Percentiles rank a stretch among this genome's conserved stretches.
Conservation (phyloP, 2,113 vertebrate species). For the Melierax canorus region DNA sequence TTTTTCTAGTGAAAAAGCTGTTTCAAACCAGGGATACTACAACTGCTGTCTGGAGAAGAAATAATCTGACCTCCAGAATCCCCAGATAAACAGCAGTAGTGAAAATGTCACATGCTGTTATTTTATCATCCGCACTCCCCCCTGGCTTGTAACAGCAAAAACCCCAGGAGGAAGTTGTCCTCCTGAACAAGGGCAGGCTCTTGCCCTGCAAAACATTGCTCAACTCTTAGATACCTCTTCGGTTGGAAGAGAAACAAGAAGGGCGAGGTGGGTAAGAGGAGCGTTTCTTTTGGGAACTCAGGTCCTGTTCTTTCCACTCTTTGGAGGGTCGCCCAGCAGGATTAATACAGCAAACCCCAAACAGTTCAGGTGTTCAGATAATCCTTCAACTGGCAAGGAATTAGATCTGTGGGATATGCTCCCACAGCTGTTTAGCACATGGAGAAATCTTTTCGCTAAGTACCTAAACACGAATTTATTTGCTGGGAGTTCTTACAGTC, state of each 20-base stretch:
- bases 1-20: not conserved
- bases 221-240: not conserved
- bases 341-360: not conserved
- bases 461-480: not conserved
- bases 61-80: not conserved
- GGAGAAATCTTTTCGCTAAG: not conserved
- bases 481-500: not conserved
- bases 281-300: not conserved
- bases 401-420: not conserved
- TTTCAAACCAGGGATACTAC: not conserved
- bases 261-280: not conserved
- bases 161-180: not conserved
- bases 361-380: not conserved
- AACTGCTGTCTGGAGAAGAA: not conserved
- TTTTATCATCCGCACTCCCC: not conserved
- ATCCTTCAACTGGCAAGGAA: conserved; percentile 2
- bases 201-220: not conserved
- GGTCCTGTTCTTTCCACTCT: not conserved
- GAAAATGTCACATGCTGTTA: not conserved
- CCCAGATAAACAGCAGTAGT: not conserved
- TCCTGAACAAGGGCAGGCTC: not conserved
- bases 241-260: not conserved
- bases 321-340: not conserved
- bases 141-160: not conserved
- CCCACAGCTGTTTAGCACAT: fast-evolving